Base-by-base conservation (phyloP, 1,140 invertebrate genomes). In the Drosophila littoralis region DNA sequence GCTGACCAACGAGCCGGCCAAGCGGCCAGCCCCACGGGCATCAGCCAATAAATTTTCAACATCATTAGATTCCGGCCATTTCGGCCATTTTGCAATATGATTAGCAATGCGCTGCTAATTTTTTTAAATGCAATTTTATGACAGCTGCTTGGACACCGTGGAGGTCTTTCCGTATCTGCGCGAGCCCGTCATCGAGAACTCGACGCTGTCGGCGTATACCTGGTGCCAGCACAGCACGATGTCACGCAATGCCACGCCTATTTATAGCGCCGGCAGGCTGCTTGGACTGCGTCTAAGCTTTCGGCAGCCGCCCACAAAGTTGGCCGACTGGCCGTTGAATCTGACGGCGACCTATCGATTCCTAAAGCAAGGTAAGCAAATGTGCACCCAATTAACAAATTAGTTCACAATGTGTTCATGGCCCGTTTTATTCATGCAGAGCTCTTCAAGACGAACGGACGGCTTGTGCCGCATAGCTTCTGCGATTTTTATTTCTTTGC, bases 401-500 rank as follows among this genome's bases (percentile, higher is more conserved):
- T 28, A 28, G 22, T 28, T 5, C 22, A 28, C 22, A 28, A 33
- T 2, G 5, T 17, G 1, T 45, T 59, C 32, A 15, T 45, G 8
- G 13, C 6, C 15, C 13, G 32, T 43, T 38, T 32, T 9, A 4
- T 35, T 0, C 0, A n/a, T 5, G 7, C 32, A 92, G 91, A 90
- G 6, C 54, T 75, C 42, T 92, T 92, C 13, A 73, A 67, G 15
- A 92, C 89, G 3, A 88, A 91, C 17, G 91, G 91, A 0, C 91
- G 91, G 4, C 52, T 92, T 33, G 79, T 92, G 71, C 75, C 86
- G 28, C 81, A 85, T 28, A 91, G 84, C 57, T 92, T 77, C 52
- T 92, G 91, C n/a, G 91, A 92, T 45, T 92, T 90, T 32, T 91
- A 92, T 52, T 92, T 92, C 59, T 91, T 92, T 42, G 90, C 90